A percentile compares a stretch with the other conserved stretches of the same genome.
Conservation (phyloP, 1,140 invertebrate species). For the Drepana arcuata region DNA sequence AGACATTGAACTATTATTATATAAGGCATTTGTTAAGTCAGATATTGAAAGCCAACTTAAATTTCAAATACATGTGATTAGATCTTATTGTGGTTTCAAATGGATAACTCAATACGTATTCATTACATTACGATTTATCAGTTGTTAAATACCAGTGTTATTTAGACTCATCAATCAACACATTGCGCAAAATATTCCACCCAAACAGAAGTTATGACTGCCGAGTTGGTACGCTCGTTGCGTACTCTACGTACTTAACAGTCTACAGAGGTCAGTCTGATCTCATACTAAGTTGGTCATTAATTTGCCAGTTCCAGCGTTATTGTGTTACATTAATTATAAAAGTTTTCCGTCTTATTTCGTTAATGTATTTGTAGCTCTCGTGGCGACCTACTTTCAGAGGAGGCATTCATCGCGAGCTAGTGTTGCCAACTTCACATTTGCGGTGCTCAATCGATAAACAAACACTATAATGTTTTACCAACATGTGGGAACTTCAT, state of each 20-base stretch:
- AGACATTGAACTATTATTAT: background rate
- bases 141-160: background rate
- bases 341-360: conserved; percentile 23
- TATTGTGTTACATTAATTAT: conserved; percentile 32
- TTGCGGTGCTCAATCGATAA: background rate
- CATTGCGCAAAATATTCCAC: background rate
- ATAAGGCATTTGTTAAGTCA: background rate
- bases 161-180: no score
- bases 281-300: conserved; percentile 11
- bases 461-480: background rate
- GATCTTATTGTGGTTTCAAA: no score
- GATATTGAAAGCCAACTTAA: background rate
- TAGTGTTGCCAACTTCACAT: conserved; percentile 13
- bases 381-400: conserved; percentile 23
- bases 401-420: conserved; percentile 14
- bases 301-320: conserved; percentile 9
- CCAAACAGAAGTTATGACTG: background rate
- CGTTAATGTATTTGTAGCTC: conserved; percentile 28
- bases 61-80: background rate
- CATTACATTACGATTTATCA: background rate
- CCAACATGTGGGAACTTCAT: background rate
- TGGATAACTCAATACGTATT: background rate
- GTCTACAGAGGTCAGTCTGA: background rate
- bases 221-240: no score
- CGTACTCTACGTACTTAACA: no score